Evolutionary conservation across 2,888 invertebrate species (phyloP), one percentile per base, ranked within the genome.

Genomic region (Allolobophora icterica): DNA sequence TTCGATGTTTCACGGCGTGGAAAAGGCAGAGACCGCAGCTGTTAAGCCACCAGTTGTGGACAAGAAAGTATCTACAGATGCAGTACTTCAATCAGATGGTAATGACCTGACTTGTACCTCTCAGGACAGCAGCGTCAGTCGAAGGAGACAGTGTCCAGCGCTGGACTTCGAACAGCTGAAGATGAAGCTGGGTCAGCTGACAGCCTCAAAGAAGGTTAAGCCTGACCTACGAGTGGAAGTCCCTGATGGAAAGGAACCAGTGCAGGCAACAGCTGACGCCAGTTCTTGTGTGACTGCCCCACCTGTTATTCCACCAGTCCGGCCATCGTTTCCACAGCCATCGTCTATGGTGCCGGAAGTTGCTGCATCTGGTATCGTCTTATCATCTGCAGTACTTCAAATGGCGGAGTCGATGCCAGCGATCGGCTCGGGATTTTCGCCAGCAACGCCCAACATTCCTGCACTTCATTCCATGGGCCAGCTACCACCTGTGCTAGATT

Each of bases 91-190:
- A n/a, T 71, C 71, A 0, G 38, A 87, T 21, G 34, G 34, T 30
- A 38, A 38, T 24, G 87, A 87, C 24, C 87, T 35, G 35, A 87
- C 87, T 15, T 24, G 24, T 35, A 87, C 87, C 35, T 34, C 87
- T 3, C 35, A 34, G 34, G 87, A 87, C 21, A 30, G 38, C 24
- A 87, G 87, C 87, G 8, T 87, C 34, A 87, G 35, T 87, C 87
- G 87, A 8, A 34, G 38, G 38, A 34, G 38, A 38, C 87, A 34
- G 38, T 87, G 87, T 35, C 87, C 87, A 87, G 87, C 87, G 38
- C 87, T 87, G 89, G 91, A 93, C 90, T 93, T 93, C 91, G 93
- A 93, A 89, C 91, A 92, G 90, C 84, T 93, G 91, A 93, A 93
- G 91, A 92, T 93, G 89, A 92, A 92, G 84, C 92, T 93, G 34